phyloP scores from a whole-genome alignment of 2,797 vertebrate genomes.

The Brachyalestes nurse region DNA sequence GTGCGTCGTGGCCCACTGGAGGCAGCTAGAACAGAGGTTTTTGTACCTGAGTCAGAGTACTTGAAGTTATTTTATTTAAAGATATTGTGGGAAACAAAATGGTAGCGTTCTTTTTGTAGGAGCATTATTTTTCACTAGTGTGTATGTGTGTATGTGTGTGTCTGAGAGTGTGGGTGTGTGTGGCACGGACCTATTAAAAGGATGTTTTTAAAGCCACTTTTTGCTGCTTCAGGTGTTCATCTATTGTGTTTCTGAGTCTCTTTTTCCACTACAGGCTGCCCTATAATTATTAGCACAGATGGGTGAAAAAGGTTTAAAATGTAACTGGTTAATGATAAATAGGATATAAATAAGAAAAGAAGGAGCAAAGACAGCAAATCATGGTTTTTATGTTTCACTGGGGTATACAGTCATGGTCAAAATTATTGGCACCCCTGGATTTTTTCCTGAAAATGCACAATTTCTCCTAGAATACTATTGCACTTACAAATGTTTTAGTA shows the following conservation, averaged over 20 bases:
- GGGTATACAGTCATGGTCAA: no score
- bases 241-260: background rate
- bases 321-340: no score
- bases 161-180: constrained; percentile 55
- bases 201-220: constrained; percentile 91
- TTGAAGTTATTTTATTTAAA: constrained; percentile 99
- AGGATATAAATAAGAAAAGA: no score
- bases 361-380: no score
- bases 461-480: no score
- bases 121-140: constrained; percentile 99
- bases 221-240: constrained; percentile 54
- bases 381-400: no score
- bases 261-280: background rate
- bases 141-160: constrained; percentile 69
- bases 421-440: no score
- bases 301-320: no score
- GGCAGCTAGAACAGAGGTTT: constrained; percentile 92
- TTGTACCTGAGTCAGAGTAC: constrained; percentile 99
- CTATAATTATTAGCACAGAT: no score
- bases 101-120: constrained; percentile 98
- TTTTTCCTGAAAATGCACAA: no score
- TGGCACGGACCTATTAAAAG: constrained; percentile 99
- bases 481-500: no score
- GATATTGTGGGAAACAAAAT: constrained; percentile 94
- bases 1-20: constrained; percentile 96